Conservation (phyloP, 2,888 invertebrate genomes). For the Serrognathus titanus region DNA sequence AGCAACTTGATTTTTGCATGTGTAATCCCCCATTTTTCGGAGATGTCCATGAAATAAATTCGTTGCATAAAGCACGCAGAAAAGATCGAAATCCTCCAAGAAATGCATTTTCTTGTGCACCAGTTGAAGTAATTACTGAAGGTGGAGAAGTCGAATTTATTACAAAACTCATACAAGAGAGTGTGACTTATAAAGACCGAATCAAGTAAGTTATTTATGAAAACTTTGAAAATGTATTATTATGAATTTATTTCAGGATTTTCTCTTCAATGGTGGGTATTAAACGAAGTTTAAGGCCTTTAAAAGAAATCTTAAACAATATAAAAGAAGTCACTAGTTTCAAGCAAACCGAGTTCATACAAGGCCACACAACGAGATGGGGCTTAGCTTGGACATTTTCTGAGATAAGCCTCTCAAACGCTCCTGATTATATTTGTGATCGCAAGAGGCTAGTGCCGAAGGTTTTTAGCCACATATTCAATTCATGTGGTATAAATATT, state of each 20-base stretch:
- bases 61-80: constrained; percentile 42
- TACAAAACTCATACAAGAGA: constrained; percentile 79
- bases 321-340: constrained; percentile 56
- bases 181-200: constrained; percentile 43
- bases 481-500: constrained; percentile 6
- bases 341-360: constrained; percentile 81
- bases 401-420: constrained; percentile 47
- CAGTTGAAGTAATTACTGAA: constrained; percentile 68
- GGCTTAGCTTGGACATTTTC: constrained; percentile 88
- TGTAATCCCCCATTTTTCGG: constrained; percentile 98
- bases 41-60: constrained; percentile 43
- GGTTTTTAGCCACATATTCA: constrained; percentile 10
- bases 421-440: constrained; percentile 31
- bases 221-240: background rate
- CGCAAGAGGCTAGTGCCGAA: constrained; percentile 4
- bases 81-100: constrained; percentile 60
- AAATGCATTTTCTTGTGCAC: constrained; percentile 69
- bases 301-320: constrained; percentile 62
- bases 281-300: constrained; percentile 69
- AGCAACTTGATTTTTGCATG: constrained; percentile 70
- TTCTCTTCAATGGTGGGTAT: constrained; percentile 93
- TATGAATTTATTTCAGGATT: constrained; percentile 55
- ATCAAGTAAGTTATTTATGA: constrained; percentile 1
- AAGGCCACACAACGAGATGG: constrained; percentile 95
- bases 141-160: constrained; percentile 94